These are phyloP conservation scores for Paedocypris micromegethes DNA, from an alignment of 2,797 vertebrate genomes.

Conservation along the genomic window DNA sequence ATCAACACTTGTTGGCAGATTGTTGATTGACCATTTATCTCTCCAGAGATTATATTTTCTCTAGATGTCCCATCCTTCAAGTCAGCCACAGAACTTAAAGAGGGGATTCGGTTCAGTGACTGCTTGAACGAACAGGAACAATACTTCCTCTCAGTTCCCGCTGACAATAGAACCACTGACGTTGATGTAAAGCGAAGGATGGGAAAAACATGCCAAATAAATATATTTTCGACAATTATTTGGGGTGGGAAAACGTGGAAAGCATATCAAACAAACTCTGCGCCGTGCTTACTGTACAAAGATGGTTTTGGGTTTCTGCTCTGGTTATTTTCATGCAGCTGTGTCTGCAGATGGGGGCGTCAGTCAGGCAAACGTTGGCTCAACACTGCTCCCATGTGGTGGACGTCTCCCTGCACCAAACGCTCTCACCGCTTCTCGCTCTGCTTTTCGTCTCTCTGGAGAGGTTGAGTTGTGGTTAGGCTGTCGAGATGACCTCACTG, in stretches of 20 bases:
- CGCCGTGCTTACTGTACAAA: background rate
- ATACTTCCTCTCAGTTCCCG: slow-evolving; percentile 56
- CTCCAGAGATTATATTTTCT: slow-evolving; percentile 57
- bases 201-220: background rate
- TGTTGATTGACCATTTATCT: slow-evolving; percentile 62
- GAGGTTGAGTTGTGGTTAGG: slow-evolving; percentile 50
- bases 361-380: slow-evolving; percentile 52
- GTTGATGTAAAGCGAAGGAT: background rate
- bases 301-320: slow-evolving; percentile 9
- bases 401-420: background rate
- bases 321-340: background rate
- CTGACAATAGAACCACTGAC: slow-evolving; percentile 34
- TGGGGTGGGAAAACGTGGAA: background rate
- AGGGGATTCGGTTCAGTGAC: slow-evolving; percentile 56
- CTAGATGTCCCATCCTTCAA: slow-evolving; percentile 56
- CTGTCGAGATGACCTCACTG: slow-evolving; percentile 64
- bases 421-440: background rate
- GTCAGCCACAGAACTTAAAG: slow-evolving; percentile 52
- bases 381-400: slow-evolving; percentile 74
- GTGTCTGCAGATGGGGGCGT: slow-evolving; percentile 7
- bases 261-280: background rate
- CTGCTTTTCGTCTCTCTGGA: slow-evolving; percentile 1
- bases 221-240: background rate
- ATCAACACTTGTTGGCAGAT: slow-evolving; percentile 57
- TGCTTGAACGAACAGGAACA: slow-evolving; percentile 55